Percentiles rank a stretch among this genome's conserved stretches.
These are phyloP conservation scores for Mya arenaria DNA, from an alignment of 1,140 invertebrate genomes.

Conservation along the genomic window DNA sequence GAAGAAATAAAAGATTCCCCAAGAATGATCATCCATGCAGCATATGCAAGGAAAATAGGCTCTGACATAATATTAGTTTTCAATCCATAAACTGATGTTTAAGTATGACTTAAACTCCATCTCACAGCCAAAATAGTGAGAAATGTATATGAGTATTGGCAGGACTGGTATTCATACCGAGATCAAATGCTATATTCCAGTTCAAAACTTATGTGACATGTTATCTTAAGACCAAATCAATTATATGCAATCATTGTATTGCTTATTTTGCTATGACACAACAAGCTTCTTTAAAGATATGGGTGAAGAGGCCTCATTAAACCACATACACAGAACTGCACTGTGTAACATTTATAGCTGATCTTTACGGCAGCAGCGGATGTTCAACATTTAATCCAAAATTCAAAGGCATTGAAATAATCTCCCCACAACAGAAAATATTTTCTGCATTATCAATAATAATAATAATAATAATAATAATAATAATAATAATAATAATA, in stretches of 20 bases:
- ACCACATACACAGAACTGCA: not conserved
- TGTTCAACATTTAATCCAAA: not conserved
- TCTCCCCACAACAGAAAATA: not conserved
- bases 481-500: too few species aligned
- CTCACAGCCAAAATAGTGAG: not conserved
- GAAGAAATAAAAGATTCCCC: conserved; percentile 56
- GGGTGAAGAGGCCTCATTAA: not conserved
- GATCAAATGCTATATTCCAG: conserved; percentile 11
- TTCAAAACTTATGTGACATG: not conserved
- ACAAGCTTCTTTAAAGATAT: not conserved
- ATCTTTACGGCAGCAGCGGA: not conserved
- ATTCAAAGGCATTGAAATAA: not conserved
- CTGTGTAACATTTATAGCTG: conserved; percentile 2
- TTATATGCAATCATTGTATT: conserved; percentile 8
- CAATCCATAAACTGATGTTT: conserved; percentile 12
- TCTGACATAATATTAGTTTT: not conserved
- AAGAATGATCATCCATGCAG: conserved; percentile 1
- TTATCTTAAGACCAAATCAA: not conserved
- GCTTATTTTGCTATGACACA: conserved; percentile 29
- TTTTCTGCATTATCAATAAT: too few species aligned
- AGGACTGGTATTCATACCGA: not conserved
- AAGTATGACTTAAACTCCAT: not conserved
- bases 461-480: too few species aligned
- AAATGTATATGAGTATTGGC: conserved; percentile 1
- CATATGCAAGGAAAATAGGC: not conserved